Base-by-base conservation (phyloP, 2,113 vertebrate genomes). In the Paracanthobrama guichenoti region DNA sequence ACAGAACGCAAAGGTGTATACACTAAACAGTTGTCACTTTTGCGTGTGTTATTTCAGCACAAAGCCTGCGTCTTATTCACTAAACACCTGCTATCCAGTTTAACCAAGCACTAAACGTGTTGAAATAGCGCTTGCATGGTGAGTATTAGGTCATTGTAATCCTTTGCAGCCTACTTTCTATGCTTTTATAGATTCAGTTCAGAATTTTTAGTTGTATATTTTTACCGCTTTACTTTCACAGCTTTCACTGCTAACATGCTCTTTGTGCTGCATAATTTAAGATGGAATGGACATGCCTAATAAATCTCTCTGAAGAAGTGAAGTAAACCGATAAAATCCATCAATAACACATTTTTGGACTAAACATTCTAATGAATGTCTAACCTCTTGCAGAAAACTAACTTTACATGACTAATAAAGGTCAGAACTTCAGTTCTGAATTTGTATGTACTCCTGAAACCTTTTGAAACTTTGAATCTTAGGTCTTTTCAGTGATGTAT, bases 31-130 rank as follows among this genome's bases (percentile, higher is more conserved):
- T 72, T 72, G 12, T 73, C 12, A 48, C 42, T 48, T 72, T 72
- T 73, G 69, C 7, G 6, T 44, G 20, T 48, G 26, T 28, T 48
- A 48, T 73, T 73, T 73, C n/a, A 46, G 20, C 66, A 42, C 66
- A 69, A 69, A 69, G 20, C 66, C 35, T 22, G 10, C 2, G 2
- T 42, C 20, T 69, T 42, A 42, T 35, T 69, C 66, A 69, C 10
- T 69, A 69, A 69, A 73, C 69, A 46, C 42, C 42, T 73, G 69
- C 42, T 48, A 46, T 72, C 22, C 42, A 73, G 69, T 73, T 73
- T 73, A 73, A 73, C 35, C 69, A 73, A 42, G 69, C 13, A 2
- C 69, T 73, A 26, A 73, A 73, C 16, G 6, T 73, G 69, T n/a
- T 73, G 42, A 46, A 73, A 73, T 73, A 46, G 42, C 12, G n/a